Evolutionary conservation across 1,140 invertebrate species (phyloP), one percentile per base, ranked within the genome.

Genomic region (Zelostemma sp.): DNA sequence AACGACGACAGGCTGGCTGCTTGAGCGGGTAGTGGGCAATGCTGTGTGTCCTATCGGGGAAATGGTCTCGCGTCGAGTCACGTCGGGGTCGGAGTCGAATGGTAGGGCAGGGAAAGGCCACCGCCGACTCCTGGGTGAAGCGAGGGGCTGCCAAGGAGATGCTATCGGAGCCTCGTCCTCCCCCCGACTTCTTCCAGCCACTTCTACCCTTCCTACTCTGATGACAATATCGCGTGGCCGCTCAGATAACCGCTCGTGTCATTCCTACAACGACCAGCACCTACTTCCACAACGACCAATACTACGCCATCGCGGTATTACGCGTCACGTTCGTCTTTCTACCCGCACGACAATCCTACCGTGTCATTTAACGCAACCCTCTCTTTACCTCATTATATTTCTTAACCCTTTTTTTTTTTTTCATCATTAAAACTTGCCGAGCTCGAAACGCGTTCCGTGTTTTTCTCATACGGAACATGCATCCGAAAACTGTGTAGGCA

Each of bases 231-330:
- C 60, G 68, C 84, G 84, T 85, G 84, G 84, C 79, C 72, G 72
- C 74, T 82, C 73, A 84, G 82, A 85, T 85, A 85, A 83, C 84
- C 79, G 75, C 76, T 80, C 83, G 79, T 85, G 83, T 85, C 84
- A 85, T 85, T 85, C 78, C 78, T 80, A 79, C 82, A 82, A 84
- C 79, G 77, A 82, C 75, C 74, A 59, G 53, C 72, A 62, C 73
- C 66, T 69, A 75, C 69, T 72, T 72, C 65, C 68, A 68, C 11
- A 1, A 8, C 21, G 46, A 40, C 50, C 33, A 54, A 38, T 51
- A 38, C 40, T 51, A 4, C 8, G 35, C 47, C 33, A 12, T 51
- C 55, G 43, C 63, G 55, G 41, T 45, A 54, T 59, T 66, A 59
- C 63, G 63, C 56, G 47, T 53, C 61, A 51, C 56, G 55, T 59